Percentiles rank a stretch among this genome's conserved stretches.
Conservation (phyloP, 2,113 vertebrate species). For the Oceanites oceanicus region DNA sequence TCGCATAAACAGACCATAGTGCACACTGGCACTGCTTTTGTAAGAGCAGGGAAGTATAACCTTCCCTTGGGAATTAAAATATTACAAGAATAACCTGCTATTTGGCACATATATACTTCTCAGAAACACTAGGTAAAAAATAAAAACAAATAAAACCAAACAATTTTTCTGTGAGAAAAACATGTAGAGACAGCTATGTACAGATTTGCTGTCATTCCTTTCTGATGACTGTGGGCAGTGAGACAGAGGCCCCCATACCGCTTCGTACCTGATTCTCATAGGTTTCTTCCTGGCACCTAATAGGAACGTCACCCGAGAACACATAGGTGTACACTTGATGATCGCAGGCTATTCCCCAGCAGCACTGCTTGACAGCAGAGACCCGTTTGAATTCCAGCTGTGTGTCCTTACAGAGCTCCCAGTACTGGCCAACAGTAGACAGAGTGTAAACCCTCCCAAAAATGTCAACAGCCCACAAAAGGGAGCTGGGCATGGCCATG, state of each 20-base stretch:
- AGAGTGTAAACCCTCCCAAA: conserved; percentile 90
- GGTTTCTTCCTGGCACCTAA: conserved; percentile 90
- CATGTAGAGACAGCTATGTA: accelerated
- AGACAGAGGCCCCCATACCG: background rate
- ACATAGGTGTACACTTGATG: conserved; percentile 89
- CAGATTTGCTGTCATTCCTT: background rate
- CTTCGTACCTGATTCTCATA: conserved; percentile 92
- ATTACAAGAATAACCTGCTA: background rate
- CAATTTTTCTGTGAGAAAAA: background rate
- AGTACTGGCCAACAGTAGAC: conserved; percentile 88
- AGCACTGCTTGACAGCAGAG: conserved; percentile 84
- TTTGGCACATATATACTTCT: background rate
- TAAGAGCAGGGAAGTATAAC: background rate
- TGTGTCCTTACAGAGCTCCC: conserved; percentile 87
- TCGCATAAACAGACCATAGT: background rate
- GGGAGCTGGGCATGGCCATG: conserved; percentile 82
- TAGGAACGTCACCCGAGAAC: conserved; percentile 85
- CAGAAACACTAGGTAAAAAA: background rate
- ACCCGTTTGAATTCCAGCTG: conserved; percentile 91
- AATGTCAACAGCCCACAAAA: conserved; percentile 92
- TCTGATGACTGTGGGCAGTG: background rate
- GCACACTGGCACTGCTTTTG: background rate
- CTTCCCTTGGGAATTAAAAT: background rate
- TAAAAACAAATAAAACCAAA: background rate
- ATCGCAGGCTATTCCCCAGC: conserved; percentile 95